phyloP scores from a whole-genome alignment of 1,140 invertebrate species.

The Geopemphigus sp. region DNA sequence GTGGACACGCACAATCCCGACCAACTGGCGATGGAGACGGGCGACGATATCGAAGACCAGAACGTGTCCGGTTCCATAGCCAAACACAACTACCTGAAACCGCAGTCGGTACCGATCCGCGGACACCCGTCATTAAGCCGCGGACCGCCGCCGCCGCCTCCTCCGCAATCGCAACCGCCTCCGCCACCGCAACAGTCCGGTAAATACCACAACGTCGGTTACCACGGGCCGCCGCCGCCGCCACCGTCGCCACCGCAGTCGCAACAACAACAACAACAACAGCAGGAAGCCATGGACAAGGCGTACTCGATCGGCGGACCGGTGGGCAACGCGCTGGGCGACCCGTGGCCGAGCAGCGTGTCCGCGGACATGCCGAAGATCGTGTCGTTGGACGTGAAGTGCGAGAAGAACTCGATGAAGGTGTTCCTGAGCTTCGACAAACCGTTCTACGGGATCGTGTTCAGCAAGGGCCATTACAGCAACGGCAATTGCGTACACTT shows the following conservation, averaged over 20 bases:
- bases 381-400: conserved; percentile 86
- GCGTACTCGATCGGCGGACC: conserved; percentile 55
- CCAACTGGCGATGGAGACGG: conserved; percentile 51
- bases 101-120: conserved; percentile 54
- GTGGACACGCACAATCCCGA: conserved; percentile 50
- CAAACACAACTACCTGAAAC: conserved; percentile 52
- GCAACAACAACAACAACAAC: conserved; percentile 57
- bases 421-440: conserved; percentile 90
- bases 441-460: conserved; percentile 92
- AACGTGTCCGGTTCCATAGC: conserved; percentile 45
- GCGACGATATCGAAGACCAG: conserved; percentile 51
- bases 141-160: conserved; percentile 24
- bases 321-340: conserved; percentile 55
- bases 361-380: conserved; percentile 88
- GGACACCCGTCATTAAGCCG: conserved; percentile 27
- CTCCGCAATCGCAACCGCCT: conserved; percentile 6
- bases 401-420: conserved; percentile 91
- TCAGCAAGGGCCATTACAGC: conserved; percentile 88
- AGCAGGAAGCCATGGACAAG: conserved; percentile 63
- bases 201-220: conserved; percentile 57
- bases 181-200: conserved; percentile 53
- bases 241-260: conserved; percentile 54
- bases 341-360: conserved; percentile 75
- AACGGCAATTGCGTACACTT: conserved; percentile 89
- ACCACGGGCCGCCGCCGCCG: conserved; percentile 59